Base-by-base conservation (phyloP, 2,888 invertebrate genomes). In the Stenurella melanura region DNA sequence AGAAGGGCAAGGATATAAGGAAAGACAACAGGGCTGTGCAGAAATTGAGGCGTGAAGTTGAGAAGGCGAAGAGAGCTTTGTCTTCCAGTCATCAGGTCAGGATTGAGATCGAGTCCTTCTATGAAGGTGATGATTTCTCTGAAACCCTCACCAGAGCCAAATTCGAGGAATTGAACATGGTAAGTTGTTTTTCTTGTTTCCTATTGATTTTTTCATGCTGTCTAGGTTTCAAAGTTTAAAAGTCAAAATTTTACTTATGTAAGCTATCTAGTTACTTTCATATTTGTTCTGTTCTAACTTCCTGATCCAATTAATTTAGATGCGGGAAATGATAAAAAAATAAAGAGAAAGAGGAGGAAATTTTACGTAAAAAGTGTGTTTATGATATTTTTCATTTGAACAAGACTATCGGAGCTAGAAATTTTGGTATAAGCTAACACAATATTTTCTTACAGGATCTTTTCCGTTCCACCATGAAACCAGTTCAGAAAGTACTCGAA, bases 81-180 rank as follows among this genome's bases (percentile, higher is more conserved):
- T 98, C 98, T 73, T 95, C 97, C 76, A 95, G 95, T 87, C 98
- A 98, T 90, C 98, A 98, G 91, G 97, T 98, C 86, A 95, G 96
- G 89, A 97, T 99, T 88, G 99, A 99, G 92, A 98, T 99, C 85
- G 99, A 99, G 91, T 97, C 98, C 58, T 96, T 99, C 94, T 98
- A 95, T 86, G 98, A 99, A 88, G 98, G 98, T 85, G 97, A 98
- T 87, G 99, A 99, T 89, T 99, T 99, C 94, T 96, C 97, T 9
- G 99, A 99, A 91, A 97, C 97, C 1, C 92, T 99, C 77, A 99
- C 99, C 85, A 94, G 99, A 88, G 99, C 99, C 86, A 99, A 98
- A 91, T 99, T 99, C 89, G 98, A 99, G 89, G 98, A 99, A 90
- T 91, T 99, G 89, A 99, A 99, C 92, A 96, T 98, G 96, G 93